Evolutionary conservation across 2,888 invertebrate genomes (phyloP), one percentile per base, ranked within the genome.

Genomic region (Operophtera brumata): DNA sequence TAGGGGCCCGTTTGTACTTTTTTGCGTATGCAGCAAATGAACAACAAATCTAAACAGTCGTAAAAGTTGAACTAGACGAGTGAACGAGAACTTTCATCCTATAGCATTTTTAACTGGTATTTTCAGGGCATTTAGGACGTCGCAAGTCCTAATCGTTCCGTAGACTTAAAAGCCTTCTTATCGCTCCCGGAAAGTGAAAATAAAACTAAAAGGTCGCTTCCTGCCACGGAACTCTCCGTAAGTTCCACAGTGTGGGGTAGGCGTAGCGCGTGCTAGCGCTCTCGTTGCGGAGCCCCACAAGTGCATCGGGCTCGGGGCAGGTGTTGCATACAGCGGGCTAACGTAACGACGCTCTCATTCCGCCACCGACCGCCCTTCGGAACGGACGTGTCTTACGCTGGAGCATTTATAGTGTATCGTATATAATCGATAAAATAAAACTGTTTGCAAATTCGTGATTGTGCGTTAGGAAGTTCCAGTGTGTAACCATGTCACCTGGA

Each of bases 261-360:
- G 84, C 82, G 82, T 78, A 83, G 77, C 80, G 75, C 76, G 75
- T 71, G 76, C 65, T 50, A 37, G 61, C 57, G 65, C 64, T 65
- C 69, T 70, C 69, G 67, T 65, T 71, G 20, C 25, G 51, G 80
- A 86, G 84, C 90, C 89, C 82, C 84, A 84, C 90, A 86, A 87
- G 85, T 87, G 87, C 84, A 77, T 61, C 66, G 66, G 68, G 14
- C 39, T 30, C 35, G 26, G 25, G 30, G 13, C 45, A 84, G 84
- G 83, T 84, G 87, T 78, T 84, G 82, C 82, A 78, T 20, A 37
- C 34, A 75, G 74, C 59, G 54, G 49, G 54, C 66, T 64, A 70
- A 65, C 64, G 65, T 65, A 67, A 58, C 49, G 39, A 12, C 43
- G 60, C 69, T 67, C 62, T 79, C 82, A 84, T 76, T 85, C 77